phyloP scores from a whole-genome alignment of 2,113 vertebrate species.

The Origma solitaria region DNA sequence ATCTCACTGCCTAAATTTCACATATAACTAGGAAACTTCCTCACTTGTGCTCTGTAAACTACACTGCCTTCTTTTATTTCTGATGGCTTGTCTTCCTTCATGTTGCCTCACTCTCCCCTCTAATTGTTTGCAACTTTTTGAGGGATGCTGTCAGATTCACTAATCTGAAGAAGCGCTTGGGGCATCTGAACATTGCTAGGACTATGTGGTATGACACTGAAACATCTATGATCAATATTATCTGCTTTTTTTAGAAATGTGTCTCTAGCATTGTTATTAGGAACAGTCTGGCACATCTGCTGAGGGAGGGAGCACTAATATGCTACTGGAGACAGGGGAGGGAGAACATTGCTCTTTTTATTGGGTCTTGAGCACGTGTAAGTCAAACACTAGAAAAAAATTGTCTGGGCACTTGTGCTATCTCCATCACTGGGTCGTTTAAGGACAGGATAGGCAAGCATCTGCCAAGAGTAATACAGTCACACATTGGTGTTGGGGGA shows the following conservation, averaged over 20 bases:
- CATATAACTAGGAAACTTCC: neutral
- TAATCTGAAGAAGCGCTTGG: neutral
- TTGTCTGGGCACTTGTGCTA: fast-evolving
- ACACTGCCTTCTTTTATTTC: neutral
- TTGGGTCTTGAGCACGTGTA: neutral
- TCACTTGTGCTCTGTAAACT: neutral
- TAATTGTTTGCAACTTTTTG: neutral
- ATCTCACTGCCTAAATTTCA: neutral
- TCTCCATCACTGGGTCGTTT: neutral
- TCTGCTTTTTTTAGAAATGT: neutral
- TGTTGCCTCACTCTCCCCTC: neutral
- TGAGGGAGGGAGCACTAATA: neutral
- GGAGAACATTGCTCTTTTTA: neutral
- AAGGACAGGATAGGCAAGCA: neutral
- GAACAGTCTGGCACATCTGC: neutral
- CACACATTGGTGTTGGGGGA: fast-evolving
- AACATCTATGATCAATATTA: neutral
- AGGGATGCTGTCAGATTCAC: neutral
- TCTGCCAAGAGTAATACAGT: neutral
- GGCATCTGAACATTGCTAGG: neutral
- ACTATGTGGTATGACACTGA: neutral
- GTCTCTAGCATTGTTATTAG: neutral
- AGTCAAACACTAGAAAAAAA: neutral
- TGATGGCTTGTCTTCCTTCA: neutral
- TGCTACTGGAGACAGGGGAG: neutral